Conservation (phyloP, 2,113 vertebrate genomes). For the Gallinago paraguaiae region DNA sequence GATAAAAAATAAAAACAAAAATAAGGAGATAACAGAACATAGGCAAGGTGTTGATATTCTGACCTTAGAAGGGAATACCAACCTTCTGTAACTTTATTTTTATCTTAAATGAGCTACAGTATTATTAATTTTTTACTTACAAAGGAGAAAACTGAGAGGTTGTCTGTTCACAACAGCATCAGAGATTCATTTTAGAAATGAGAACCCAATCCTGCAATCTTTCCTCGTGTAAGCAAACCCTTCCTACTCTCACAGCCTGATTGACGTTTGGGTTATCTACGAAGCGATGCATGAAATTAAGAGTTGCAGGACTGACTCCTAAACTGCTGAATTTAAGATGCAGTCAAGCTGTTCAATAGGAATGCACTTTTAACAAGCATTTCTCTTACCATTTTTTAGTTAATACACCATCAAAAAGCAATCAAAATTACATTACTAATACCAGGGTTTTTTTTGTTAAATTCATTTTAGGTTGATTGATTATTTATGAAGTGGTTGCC, state of each 20-base stretch:
- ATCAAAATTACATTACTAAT: background rate
- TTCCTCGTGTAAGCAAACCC: slow-evolving; percentile 11
- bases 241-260: background rate
- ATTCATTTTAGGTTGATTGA: background rate
- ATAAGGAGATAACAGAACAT: background rate
- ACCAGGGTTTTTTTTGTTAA: background rate
- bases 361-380: background rate
- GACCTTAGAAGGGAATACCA: background rate
- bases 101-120: background rate
- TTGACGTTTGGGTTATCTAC: background rate
- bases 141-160: background rate
- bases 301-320: background rate
- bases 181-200: slow-evolving; percentile 20
- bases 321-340: background rate
- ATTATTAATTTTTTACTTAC: background rate
- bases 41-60: background rate
- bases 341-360: background rate
- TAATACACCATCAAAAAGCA: background rate
- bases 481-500: slow-evolving; percentile 11
- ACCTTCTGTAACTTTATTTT: background rate
- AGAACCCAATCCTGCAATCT: background rate
- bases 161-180: background rate
- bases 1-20: background rate
- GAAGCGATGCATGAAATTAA: background rate
- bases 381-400: background rate